These are phyloP conservation scores for Dryas iulia DNA, from an alignment of 1,140 invertebrate genomes.

Conservation along the genomic window DNA sequence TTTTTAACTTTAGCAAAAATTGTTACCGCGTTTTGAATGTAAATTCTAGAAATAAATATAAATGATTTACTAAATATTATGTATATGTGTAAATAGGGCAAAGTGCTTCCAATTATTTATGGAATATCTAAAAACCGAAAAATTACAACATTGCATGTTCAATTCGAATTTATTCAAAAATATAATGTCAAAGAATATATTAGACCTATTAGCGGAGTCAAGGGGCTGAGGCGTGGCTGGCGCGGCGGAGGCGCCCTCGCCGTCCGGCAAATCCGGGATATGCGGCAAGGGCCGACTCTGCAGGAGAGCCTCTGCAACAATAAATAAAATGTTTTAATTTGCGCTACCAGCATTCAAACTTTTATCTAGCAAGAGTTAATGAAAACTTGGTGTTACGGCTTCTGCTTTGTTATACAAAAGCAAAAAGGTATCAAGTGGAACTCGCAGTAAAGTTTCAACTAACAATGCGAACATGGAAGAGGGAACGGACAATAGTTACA, in stretches of 20 bases:
- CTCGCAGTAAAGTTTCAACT: not conserved
- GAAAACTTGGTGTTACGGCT: not conserved
- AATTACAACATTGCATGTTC: not conserved
- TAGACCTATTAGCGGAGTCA: conserved; percentile 71
- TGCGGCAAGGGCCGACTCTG: conserved; percentile 94
- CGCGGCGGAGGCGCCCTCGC: conserved; percentile 79
- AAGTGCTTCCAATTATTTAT: too few relatives aligned
- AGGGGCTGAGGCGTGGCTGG: conserved; percentile 71
- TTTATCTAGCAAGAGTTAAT: not conserved
- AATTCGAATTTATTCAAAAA: not conserved
- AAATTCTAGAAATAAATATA: too few relatives aligned
- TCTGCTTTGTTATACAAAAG: not conserved
- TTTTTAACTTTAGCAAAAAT: too few relatives aligned
- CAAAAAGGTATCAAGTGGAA: not conserved
- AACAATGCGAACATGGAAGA: not conserved
- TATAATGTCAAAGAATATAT: conserved; percentile 2
- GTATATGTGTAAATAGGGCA: too few relatives aligned
- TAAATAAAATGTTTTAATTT: not conserved
- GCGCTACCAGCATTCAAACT: not conserved
- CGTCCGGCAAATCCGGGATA: conserved; percentile 88
- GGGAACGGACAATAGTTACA: not conserved
- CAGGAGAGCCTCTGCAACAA: conserved; percentile 92
- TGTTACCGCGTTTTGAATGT: too few relatives aligned
- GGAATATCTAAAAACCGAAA: not conserved
- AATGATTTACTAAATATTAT: too few relatives aligned